Evolutionary conservation across 1,140 invertebrate genomes (phyloP).

Genomic region (Pogonomyrmex barbatus): DNA sequence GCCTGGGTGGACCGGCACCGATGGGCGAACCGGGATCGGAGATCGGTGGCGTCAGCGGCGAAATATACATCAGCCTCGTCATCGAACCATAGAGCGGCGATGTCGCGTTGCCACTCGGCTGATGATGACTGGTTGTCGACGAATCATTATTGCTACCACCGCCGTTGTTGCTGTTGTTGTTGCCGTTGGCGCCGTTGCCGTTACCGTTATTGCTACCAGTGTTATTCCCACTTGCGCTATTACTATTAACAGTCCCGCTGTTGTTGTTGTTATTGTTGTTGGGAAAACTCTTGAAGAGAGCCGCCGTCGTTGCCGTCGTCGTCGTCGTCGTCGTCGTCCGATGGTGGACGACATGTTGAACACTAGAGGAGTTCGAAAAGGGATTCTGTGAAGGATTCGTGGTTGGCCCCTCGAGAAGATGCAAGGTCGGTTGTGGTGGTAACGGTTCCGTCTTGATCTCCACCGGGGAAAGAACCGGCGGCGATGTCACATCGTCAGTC

Average conservation of each 20-base stretch:
- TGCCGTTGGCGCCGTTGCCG: conserved; percentile 62
- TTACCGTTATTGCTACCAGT: conserved; percentile 69
- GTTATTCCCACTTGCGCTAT: conserved; percentile 35
- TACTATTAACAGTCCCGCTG: conserved; percentile 18
- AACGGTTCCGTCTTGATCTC: conserved; percentile 90
- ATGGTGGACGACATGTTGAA: conserved; percentile 82
- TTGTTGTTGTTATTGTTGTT: conserved; percentile 55
- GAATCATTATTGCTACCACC: conserved; percentile 80
- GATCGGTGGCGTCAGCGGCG: conserved; percentile 92
- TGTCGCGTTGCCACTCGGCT: conserved; percentile 80
- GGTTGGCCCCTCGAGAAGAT: conserved; percentile 82
- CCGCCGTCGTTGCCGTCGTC: conserved; percentile 57
- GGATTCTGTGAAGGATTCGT: conserved; percentile 69
- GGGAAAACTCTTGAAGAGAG: conserved; percentile 70
- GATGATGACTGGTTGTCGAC: conserved; percentile 81
- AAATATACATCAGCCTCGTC: conserved; percentile 90
- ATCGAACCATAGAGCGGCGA: conserved; percentile 84
- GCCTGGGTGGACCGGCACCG: conserved; percentile 86
- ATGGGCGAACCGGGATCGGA: conserved; percentile 93
- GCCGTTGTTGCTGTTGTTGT: conserved; percentile 63
- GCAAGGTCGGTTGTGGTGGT: conserved; percentile 86
- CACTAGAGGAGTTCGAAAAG: conserved; percentile 74
- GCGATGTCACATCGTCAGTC: conserved; percentile 89
- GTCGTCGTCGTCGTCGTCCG: conserved; percentile 74
- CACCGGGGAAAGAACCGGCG: conserved; percentile 90